Conservation (phyloP, 2,113 vertebrate genomes). For the Chroicocephalus ridibundus region DNA sequence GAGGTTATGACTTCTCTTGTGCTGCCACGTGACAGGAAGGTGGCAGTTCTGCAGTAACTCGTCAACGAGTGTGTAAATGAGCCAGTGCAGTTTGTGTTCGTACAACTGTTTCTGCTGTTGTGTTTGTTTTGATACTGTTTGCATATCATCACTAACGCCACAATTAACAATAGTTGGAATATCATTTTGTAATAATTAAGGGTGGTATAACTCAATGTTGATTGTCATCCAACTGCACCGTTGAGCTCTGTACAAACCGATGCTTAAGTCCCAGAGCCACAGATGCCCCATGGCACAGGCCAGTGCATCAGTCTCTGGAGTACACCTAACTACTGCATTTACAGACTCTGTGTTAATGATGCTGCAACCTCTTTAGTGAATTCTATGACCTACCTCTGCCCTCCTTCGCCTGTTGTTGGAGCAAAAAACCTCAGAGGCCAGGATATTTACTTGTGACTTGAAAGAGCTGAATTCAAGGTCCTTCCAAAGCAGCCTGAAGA, state of each 20-base stretch:
- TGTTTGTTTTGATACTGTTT: background rate
- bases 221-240: background rate
- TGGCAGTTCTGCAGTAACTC: background rate
- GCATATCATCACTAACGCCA: background rate
- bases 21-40: background rate
- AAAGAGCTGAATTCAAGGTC: background rate
- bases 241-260: background rate
- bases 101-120: background rate
- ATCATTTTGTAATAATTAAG: background rate
- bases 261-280: background rate
- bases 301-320: background rate
- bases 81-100: background rate
- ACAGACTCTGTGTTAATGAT: background rate
- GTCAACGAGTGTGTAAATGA: fast-evolving
- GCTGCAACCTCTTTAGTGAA: background rate
- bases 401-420: background rate
- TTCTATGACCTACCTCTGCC: background rate
- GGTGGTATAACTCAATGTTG: background rate
- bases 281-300: background rate
- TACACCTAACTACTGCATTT: background rate
- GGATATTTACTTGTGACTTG: background rate
- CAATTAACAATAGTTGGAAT: background rate
- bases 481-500: background rate
- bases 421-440: background rate
- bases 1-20: background rate